Evolutionary conservation across 2,113 vertebrate species (phyloP).

Genomic region (Procavia capensis): DNA sequence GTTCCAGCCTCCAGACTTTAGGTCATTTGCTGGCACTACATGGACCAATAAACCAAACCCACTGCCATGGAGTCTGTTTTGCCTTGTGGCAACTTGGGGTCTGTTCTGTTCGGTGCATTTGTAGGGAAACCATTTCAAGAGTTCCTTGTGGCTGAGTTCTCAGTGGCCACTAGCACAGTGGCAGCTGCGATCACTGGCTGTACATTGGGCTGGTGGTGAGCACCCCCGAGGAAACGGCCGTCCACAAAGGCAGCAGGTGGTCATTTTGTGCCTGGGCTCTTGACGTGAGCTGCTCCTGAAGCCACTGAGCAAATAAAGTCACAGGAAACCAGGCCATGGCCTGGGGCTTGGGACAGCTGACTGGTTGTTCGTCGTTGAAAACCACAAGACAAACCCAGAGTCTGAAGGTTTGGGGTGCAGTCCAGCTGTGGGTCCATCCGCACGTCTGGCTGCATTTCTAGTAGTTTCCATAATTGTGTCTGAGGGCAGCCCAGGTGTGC

Average conservation of each 20-base stretch:
- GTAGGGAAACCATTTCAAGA: background rate
- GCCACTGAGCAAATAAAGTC: background rate
- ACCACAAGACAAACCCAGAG: fast-evolving
- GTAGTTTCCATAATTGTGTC: background rate
- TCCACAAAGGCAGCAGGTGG: background rate
- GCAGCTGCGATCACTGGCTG: background rate
- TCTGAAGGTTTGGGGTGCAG: background rate
- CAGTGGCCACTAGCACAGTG: background rate
- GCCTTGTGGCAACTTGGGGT: too few relatives aligned
- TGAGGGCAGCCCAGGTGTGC: too few relatives aligned
- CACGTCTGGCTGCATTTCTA: fast-evolving
- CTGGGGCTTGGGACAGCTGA: background rate
- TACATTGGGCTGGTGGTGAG: background rate
- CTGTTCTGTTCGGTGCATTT: background rate
- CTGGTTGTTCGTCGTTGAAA: background rate
- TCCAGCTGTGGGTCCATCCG: fast-evolving
- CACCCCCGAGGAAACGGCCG: background rate
- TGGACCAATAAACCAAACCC: too few relatives aligned
- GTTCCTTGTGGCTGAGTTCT: background rate
- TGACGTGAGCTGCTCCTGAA: background rate
- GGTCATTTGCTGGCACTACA: too few relatives aligned
- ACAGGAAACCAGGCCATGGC: fast-evolving
- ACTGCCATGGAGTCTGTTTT: too few relatives aligned
- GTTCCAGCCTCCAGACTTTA: background rate
- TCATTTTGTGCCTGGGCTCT: background rate